Evolutionary conservation across 2,888 invertebrate genomes (phyloP).

Genomic region (Cenopis cana): DNA sequence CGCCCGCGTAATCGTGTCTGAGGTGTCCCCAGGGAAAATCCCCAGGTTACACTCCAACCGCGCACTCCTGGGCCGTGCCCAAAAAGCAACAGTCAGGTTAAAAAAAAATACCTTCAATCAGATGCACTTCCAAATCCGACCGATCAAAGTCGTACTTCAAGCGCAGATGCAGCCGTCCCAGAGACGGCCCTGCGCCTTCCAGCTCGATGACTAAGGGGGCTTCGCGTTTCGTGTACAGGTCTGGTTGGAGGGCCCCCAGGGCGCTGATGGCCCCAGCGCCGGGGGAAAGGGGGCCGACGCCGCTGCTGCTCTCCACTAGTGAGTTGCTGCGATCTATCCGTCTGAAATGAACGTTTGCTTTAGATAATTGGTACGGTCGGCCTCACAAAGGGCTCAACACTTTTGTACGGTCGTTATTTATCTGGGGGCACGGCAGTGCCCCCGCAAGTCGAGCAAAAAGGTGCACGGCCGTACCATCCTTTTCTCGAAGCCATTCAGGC

Average conservation of each 20-base stretch:
- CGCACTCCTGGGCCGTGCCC: no score
- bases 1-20: no score
- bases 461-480: no score
- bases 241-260: constrained; percentile 93
- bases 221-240: constrained; percentile 92
- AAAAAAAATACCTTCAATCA: constrained; percentile 97
- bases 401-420: background rate
- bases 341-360: constrained; percentile 56
- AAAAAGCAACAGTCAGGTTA: no score
- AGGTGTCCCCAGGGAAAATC: no score
- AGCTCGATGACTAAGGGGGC: constrained; percentile 90
- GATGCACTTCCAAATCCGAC: constrained; percentile 95
- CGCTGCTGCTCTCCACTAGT: constrained; percentile 78
- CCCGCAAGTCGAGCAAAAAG: no score
- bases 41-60: no score
- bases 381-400: background rate
- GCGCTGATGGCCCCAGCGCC: constrained; percentile 75
- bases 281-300: constrained; percentile 74
- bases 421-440: no score
- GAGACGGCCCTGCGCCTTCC: constrained; percentile 86
- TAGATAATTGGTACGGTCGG: background rate
- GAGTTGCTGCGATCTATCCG: constrained; percentile 84
- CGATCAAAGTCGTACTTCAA: constrained; percentile 95
- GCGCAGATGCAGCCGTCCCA: constrained; percentile 93
- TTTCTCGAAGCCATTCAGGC: no score